Conservation (phyloP, 2,797 vertebrate species). For the Enteromius treurensis region DNA sequence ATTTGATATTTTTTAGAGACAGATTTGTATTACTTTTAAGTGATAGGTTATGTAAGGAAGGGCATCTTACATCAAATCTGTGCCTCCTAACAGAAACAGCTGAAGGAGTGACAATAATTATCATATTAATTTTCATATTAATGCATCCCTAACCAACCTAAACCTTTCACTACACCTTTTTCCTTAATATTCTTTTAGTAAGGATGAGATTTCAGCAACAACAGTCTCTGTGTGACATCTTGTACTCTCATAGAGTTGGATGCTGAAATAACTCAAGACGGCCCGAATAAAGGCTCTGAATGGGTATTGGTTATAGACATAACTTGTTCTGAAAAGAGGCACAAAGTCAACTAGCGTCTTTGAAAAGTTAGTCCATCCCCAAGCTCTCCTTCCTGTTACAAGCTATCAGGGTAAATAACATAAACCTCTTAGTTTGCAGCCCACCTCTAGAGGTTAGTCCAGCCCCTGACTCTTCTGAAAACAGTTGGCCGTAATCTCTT, state of each 20-base stretch:
- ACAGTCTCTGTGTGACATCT: neutral
- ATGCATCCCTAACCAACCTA: neutral
- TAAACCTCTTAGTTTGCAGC: conserved; percentile 45
- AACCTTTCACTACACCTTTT: neutral
- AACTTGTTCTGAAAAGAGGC: neutral
- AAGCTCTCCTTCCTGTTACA: conserved; percentile 33
- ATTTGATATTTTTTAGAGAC: neutral
- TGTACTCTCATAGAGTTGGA: neutral
- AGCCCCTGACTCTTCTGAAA: conserved; percentile 40
- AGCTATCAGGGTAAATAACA: conserved; percentile 46
- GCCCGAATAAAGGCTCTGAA: neutral
- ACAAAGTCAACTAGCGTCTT: conserved; percentile 43
- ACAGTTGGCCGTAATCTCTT: conserved; percentile 74
- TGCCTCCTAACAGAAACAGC: neutral
- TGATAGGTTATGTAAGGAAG: neutral
- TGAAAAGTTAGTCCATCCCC: conserved; percentile 44
- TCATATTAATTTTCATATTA: neutral
- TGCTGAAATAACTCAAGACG: neutral
- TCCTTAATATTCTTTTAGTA: neutral
- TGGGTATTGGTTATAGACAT: neutral
- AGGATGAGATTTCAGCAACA: neutral
- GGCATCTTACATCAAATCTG: neutral
- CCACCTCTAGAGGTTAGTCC: conserved; percentile 52
- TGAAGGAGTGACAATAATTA: neutral
- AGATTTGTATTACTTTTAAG: neutral